Conservation (phyloP, 2,113 vertebrate genomes). For the Crotalus viridis region DNA sequence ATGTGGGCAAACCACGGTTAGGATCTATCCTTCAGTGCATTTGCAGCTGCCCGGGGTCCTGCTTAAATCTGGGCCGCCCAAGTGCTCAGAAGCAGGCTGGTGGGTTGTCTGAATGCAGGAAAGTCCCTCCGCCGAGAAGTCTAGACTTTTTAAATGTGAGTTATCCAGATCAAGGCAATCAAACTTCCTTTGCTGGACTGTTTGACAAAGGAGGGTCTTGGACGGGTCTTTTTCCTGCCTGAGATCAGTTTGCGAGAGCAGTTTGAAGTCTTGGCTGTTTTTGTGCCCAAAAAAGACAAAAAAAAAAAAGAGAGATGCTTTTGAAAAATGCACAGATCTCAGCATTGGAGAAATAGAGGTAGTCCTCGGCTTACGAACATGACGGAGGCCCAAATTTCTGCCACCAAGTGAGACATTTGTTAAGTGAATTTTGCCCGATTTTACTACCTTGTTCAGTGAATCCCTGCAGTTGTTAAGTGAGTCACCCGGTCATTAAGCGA, state of each 20-base stretch:
- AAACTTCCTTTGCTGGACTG: neutral
- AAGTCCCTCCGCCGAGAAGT: neutral
- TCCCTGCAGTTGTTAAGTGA: too few relatives aligned
- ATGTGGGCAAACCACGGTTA: too few relatives aligned
- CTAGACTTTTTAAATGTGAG: neutral
- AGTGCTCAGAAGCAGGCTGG: neutral
- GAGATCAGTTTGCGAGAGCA: neutral
- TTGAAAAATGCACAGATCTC: neutral
- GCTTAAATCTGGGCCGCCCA: neutral
- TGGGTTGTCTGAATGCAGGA: neutral
- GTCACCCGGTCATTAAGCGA: too few relatives aligned
- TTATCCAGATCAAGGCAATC: neutral
- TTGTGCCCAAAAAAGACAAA: neutral
- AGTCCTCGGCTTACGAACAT: too few relatives aligned
- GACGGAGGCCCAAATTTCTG: too few relatives aligned
- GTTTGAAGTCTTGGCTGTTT: neutral
- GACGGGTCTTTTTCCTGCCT: neutral
- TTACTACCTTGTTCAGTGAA: too few relatives aligned
- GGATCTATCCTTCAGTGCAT: neutral
- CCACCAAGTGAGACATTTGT: too few relatives aligned
- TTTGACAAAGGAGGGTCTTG: constrained; percentile 3
- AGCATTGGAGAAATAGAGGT: too few relatives aligned
- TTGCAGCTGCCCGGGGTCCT: neutral
- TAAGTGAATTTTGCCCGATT: too few relatives aligned
- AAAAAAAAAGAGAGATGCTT: neutral